phyloP scores from a whole-genome alignment of 2,888 invertebrate genomes.

The Charanyca ferruginea region DNA sequence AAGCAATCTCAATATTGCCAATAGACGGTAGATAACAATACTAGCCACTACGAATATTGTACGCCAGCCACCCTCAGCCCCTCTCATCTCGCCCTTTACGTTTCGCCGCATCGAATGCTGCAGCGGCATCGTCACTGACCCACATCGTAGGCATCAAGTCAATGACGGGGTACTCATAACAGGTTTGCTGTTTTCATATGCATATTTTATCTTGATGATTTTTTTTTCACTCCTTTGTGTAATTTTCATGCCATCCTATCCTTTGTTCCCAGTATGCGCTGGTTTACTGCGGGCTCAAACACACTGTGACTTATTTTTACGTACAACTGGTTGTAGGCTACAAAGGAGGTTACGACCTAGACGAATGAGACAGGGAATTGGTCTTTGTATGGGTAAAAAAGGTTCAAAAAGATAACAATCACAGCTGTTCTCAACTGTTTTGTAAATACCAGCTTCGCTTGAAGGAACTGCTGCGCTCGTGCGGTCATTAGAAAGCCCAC shows the following conservation, averaged over 20 bases:
- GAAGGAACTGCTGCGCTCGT: conserved; percentile 19
- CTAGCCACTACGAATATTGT: too few species aligned
- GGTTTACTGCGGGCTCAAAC: background rate
- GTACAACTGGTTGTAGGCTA: background rate
- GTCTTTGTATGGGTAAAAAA: background rate
- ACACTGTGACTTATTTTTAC: background rate
- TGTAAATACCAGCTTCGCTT: background rate
- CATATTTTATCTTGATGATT: conserved; percentile 40
- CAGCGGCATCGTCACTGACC: conserved; percentile 83
- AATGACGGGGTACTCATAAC: conserved; percentile 72
- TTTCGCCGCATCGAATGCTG: conserved; percentile 78
- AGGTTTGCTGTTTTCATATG: conserved; percentile 43
- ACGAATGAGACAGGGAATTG: conserved; percentile 3
- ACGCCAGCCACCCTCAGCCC: conserved; percentile 72
- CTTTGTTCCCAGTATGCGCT: conserved; percentile 12
- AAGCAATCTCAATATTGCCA: conserved; percentile 49
- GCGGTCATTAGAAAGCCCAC: conserved; percentile 38
- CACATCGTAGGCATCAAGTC: conserved; percentile 78
- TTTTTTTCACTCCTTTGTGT: background rate
- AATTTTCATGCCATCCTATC: conserved; percentile 1
- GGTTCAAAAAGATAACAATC: background rate
- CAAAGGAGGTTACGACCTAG: background rate
- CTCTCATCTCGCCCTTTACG: conserved; percentile 80
- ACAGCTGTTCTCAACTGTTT: background rate
- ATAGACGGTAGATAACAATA: conserved; percentile 49